Evolutionary conservation across 1,140 invertebrate genomes (phyloP).

Genomic region (Drosophila parabipectinata): DNA sequence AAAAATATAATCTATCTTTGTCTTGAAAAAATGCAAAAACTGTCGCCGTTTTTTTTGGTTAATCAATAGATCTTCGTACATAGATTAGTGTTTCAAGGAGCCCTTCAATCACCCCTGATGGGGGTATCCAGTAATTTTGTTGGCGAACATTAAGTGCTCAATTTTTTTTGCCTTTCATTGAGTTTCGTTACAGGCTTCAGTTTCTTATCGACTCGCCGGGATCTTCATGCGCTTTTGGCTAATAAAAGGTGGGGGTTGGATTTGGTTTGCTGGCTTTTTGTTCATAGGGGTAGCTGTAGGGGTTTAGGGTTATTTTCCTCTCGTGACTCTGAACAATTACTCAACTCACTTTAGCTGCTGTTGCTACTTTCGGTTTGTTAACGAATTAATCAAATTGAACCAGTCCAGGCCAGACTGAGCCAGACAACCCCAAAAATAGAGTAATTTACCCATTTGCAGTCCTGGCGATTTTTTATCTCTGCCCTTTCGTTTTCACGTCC

Average conservation of each 20-base stretch:
- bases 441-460: slow-evolving; percentile 50
- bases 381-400: slow-evolving; percentile 83
- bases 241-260: slow-evolving; percentile 44
- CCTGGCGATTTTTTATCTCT: slow-evolving; percentile 61
- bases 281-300: slow-evolving; percentile 31
- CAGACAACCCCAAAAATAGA: slow-evolving; percentile 46
- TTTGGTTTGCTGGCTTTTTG: not conserved
- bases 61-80: slow-evolving; percentile 47
- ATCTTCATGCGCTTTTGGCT: slow-evolving; percentile 82
- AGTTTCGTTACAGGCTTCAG: slow-evolving; percentile 5
- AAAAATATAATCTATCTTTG: not conserved
- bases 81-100: slow-evolving; percentile 48
- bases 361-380: slow-evolving; percentile 80
- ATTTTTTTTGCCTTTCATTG: slow-evolving; percentile 58
- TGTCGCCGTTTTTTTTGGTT: slow-evolving; percentile 30
- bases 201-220: slow-evolving; percentile 53
- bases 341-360: slow-evolving; percentile 59
- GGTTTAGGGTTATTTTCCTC: slow-evolving; percentile 29
- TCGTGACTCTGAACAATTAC: slow-evolving; percentile 77
- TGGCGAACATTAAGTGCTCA: slow-evolving; percentile 73
- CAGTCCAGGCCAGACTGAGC: slow-evolving; percentile 20
- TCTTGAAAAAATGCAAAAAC: slow-evolving; percentile 6
- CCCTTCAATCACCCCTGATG: slow-evolving; percentile 2
- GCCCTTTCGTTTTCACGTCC: slow-evolving; percentile 42
- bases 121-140: not conserved